Evolutionary conservation across 2,113 vertebrate species (phyloP).

Genomic region (Rhabdornis inornatus): DNA sequence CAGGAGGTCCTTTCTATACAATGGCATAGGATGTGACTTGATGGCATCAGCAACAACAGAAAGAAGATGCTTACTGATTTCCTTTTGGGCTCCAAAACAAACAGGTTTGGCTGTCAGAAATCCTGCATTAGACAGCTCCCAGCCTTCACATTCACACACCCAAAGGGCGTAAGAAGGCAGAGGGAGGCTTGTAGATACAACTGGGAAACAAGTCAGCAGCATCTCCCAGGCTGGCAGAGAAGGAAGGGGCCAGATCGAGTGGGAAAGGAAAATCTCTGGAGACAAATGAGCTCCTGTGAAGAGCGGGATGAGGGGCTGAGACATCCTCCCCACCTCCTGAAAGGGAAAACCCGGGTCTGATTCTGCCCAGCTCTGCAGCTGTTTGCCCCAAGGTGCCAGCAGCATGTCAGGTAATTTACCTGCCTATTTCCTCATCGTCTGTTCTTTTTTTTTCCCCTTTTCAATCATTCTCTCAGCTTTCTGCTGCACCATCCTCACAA

Average conservation of each 20-base stretch:
- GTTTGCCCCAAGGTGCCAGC: background rate
- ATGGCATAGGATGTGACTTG: background rate
- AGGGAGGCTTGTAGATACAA: background rate
- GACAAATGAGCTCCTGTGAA: background rate
- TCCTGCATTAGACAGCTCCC: background rate
- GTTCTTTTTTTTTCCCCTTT: background rate
- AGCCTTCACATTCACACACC: background rate
- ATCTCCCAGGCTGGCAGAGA: background rate
- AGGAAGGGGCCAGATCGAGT: accelerated
- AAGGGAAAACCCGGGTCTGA: background rate
- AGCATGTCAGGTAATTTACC: background rate
- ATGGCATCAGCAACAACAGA: background rate
- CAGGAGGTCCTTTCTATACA: background rate
- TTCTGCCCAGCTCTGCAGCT: background rate
- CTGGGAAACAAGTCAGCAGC: background rate
- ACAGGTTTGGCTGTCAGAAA: background rate
- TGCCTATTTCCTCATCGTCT: background rate
- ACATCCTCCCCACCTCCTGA: background rate
- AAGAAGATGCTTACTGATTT: background rate
- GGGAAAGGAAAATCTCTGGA: background rate
- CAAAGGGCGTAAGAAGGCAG: background rate
- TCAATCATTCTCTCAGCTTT: background rate
- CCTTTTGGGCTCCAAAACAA: background rate
- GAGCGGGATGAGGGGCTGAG: background rate
- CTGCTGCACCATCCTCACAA: background rate